Conservation (phyloP, 2,888 invertebrate species). For the Acleris laterana region DNA sequence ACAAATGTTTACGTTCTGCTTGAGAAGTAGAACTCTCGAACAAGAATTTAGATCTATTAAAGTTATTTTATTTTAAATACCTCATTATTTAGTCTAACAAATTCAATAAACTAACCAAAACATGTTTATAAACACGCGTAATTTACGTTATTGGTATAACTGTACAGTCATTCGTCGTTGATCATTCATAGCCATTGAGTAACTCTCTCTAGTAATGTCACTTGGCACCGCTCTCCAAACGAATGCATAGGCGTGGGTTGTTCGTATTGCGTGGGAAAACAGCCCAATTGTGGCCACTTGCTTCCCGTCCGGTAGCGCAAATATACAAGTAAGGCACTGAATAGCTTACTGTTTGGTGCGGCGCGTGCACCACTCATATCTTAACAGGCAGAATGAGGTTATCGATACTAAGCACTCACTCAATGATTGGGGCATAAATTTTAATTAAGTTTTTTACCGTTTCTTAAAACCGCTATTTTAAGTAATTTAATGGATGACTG, state of each 20-base stretch:
- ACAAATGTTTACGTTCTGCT: no score
- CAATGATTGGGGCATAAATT: constrained; percentile 28
- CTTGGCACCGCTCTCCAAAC: constrained; percentile 47
- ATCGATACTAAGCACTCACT: constrained; percentile 23
- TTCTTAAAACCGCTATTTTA: constrained; percentile 31
- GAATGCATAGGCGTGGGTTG: constrained; percentile 64
- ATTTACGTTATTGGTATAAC: not conserved
- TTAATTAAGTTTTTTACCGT: constrained; percentile 34
- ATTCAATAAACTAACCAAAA: no score
- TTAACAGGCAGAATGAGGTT: constrained; percentile 15
- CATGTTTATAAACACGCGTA: not conserved
- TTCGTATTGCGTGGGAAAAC: constrained; percentile 68
- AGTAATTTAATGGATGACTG: constrained; percentile 31
- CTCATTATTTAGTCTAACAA: no score
- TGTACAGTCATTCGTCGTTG: not conserved
- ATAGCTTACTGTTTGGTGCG: constrained; percentile 19
- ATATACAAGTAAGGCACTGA: constrained; percentile 43
- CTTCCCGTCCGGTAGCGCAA: constrained; percentile 46
- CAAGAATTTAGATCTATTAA: no score
- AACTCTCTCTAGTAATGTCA: constrained; percentile 40
- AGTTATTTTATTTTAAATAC: no score
- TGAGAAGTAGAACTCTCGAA: no score
- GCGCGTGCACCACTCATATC: constrained; percentile 20
- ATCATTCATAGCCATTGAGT: constrained; percentile 39
- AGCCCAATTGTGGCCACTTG: constrained; percentile 62